phyloP scores from a whole-genome alignment of 2,888 invertebrate genomes.

The Athripsodes cinereus region DNA sequence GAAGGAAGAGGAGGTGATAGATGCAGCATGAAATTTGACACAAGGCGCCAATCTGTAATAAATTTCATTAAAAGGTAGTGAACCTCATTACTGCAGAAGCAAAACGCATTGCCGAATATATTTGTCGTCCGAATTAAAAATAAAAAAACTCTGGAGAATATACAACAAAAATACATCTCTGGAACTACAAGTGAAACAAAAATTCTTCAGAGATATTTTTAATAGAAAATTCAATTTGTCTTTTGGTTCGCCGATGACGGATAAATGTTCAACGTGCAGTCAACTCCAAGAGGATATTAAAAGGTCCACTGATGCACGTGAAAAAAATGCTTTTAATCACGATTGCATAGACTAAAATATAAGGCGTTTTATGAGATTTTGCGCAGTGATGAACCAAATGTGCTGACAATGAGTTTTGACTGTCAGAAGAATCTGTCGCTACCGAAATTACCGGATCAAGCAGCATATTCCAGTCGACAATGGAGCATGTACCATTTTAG shows the following conservation, averaged over 20 bases:
- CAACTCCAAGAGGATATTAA: conserved; percentile 12
- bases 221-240: conserved; percentile 25
- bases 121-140: conserved; percentile 22
- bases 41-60: not conserved
- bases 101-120: conserved; percentile 17
- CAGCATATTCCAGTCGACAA: conserved; percentile 30
- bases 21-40: not conserved
- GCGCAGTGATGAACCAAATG: conserved; percentile 21
- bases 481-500: conserved; percentile 29
- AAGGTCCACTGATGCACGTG: conserved; percentile 4
- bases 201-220: conserved; percentile 24
- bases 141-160: conserved; percentile 21
- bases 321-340: conserved; percentile 10
- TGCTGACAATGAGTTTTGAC: conserved; percentile 29
- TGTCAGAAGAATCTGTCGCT: conserved; percentile 31
- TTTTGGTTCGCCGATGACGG: conserved; percentile 23
- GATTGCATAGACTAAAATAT: conserved; percentile 28
- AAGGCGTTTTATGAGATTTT: conserved; percentile 28
- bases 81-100: conserved; percentile 24
- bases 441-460: conserved; percentile 30
- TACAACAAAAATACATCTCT: conserved; percentile 8
- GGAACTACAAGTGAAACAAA: conserved; percentile 11
- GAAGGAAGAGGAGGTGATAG: conserved; percentile 1
- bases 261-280: conserved; percentile 25
- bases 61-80: conserved; percentile 18